phyloP scores from a whole-genome alignment of 2,113 vertebrate genomes.

The Lasiurus borealis region DNA sequence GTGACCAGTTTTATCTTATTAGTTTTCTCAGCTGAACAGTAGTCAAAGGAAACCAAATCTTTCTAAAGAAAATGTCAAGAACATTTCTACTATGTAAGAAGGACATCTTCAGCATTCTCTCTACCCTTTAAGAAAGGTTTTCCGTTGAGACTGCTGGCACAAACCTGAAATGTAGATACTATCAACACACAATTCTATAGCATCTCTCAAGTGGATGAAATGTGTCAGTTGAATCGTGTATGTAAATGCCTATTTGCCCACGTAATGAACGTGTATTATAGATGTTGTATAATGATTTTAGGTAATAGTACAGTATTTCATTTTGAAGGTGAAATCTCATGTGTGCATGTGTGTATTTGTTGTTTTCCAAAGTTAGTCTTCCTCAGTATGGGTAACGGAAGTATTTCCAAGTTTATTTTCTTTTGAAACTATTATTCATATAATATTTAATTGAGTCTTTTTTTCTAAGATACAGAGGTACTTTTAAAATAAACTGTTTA shows the following conservation, averaged over 20 bases:
- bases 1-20: conserved; percentile 10
- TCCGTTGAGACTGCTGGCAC: background rate
- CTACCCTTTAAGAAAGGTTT: conserved; percentile 42
- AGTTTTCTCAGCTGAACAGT: conserved; percentile 53
- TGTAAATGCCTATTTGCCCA: background rate
- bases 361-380: conserved; percentile 19
- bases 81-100: background rate
- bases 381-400: background rate
- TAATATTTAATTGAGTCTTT: background rate
- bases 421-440: conserved; percentile 1
- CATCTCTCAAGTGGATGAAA: background rate
- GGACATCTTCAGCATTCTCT: background rate
- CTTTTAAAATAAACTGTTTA: background rate
- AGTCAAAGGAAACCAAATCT: background rate
- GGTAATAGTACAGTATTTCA: background rate
- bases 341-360: background rate
- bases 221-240: background rate
- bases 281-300: conserved; percentile 28
- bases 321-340: background rate
- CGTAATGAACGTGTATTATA: background rate
- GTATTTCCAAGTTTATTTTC: background rate
- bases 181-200: background rate
- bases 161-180: conserved; percentile 20
- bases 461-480: background rate
- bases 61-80: conserved; percentile 12